These are phyloP conservation scores for Pterocles burchelli DNA, from an alignment of 2,113 vertebrate species.

Conservation along the genomic window DNA sequence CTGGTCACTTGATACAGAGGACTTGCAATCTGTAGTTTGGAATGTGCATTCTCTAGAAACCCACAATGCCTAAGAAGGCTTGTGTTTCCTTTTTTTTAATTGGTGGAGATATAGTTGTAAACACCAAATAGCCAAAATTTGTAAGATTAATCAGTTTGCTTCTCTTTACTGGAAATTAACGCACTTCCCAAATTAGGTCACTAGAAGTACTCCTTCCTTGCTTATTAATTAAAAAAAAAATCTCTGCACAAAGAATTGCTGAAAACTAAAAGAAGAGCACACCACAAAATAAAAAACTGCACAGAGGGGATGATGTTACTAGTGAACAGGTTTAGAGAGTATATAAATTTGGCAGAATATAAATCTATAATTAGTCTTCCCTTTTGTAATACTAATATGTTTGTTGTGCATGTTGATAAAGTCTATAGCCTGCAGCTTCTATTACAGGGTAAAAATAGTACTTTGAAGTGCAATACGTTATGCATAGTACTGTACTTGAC, in stretches of 20 bases:
- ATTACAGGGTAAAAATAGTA: not conserved
- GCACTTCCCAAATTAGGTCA: not conserved
- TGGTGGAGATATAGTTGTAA: not conserved
- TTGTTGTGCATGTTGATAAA: conserved; percentile 31
- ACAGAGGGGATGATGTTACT: not conserved
- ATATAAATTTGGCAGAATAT: conserved; percentile 27
- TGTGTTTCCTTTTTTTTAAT: too few relatives aligned
- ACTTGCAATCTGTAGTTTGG: too few relatives aligned
- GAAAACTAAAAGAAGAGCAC: not conserved
- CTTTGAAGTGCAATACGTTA: conserved; percentile 28
- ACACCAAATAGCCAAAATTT: not conserved
- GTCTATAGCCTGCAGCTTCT: conserved; percentile 46
- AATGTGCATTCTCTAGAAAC: too few relatives aligned
- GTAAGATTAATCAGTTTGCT: not conserved
- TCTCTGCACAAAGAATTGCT: not conserved
- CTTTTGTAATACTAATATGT: conserved; percentile 45
- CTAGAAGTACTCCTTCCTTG: not conserved
- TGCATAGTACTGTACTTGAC: not conserved
- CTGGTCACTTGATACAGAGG: too few relatives aligned
- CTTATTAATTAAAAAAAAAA: not conserved
- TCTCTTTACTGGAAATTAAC: not conserved
- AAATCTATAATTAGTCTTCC: conserved; percentile 56
- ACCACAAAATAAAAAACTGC: not conserved
- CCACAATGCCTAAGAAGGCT: too few relatives aligned
- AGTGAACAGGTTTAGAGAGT: conserved; percentile 46